Percentiles rank a stretch among this genome's conserved stretches.
These are phyloP conservation scores for Aurelia aurita complex sp. Pacific DNA, from an alignment of 30 jellyfish, hydroid and myxozoan species.

Conservation along the genomic window DNA sequence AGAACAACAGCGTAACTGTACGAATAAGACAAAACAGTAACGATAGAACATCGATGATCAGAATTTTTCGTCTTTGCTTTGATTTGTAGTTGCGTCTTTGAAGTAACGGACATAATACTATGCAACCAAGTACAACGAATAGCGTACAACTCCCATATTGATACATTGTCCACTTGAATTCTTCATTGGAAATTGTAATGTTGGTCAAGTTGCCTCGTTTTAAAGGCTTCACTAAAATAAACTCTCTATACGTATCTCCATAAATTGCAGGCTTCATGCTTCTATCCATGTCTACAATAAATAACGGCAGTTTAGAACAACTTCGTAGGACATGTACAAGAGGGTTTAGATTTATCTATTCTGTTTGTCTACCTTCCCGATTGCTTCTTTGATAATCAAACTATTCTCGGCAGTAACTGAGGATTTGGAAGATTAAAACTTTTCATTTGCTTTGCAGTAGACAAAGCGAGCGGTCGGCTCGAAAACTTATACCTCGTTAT, in stretches of 20 bases:
- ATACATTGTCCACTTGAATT: conserved; percentile 30
- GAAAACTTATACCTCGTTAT: no score
- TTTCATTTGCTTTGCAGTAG: no score
- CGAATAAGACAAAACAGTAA: conserved; percentile 36
- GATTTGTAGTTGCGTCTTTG: conserved; percentile 57
- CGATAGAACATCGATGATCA: conserved; percentile 31
- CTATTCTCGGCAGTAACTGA: no score
- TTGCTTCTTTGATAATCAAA: no score
- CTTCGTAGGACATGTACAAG: no score
- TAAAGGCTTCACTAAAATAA: background rate
- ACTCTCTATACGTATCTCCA: conserved; percentile 33
- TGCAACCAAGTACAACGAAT: conserved; percentile 43
- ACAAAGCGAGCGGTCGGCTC: no score
- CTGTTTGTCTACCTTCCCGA: no score
- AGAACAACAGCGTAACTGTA: conserved; percentile 25
- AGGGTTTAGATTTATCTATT: no score
- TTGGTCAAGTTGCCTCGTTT: background rate
- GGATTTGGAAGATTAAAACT: no score
- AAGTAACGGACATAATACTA: conserved; percentile 51
- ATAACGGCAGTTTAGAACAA: background rate
- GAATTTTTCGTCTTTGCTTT: conserved; percentile 42
- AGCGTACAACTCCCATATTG: conserved; percentile 47
- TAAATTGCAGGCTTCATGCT: conserved; percentile 27
- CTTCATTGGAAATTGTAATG: background rate
- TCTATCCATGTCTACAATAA: background rate